Evolutionary conservation across 2,797 vertebrate genomes (phyloP), one percentile per base, ranked within the genome.

Genomic region (Tragelaphus eurycerus): DNA sequence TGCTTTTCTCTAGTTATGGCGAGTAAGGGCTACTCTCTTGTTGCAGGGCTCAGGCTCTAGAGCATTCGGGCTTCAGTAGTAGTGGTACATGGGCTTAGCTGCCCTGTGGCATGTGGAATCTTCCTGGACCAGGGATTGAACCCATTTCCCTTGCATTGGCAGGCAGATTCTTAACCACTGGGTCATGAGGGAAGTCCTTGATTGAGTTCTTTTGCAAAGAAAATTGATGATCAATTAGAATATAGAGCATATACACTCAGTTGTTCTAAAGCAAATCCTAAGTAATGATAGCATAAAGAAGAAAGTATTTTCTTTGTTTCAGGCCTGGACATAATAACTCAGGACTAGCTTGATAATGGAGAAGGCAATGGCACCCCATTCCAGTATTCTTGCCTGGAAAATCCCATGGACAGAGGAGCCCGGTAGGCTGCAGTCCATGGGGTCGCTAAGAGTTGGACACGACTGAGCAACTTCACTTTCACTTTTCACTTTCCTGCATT

Each of bases 131-230:
- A 25, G 23, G 38, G 71, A 74, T 15, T 25, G 23, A 74, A 43
- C 21, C 12, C 71, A 43, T 14, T 38, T 25, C 38, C 71, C 71
- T 74, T 74, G 38, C 71, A 43, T 74, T 27, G 71, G 38, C 38
- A 43, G 23, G 38, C 71, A 74, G 38, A 74, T 74, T 74, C 38
- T 74, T 43, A 43, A 74, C 71, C 23, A 46, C 12, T 74, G 71
- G 71, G 13, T 38, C 71, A 14, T 27, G 23, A 74, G 38, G 12
- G 71, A 46, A 43, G 71, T 74, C 38, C 60, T 93, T 89, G 38
- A 34, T 74, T 96, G 13, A 88, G 85, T 96, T 93, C 19, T 95
- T 1, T 71, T 78, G 46, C 52, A 93, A 64, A 96, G 82, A 84
- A 97, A 86, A 76, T 48, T 29, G 10, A 29, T 62, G 76, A 27